Percentiles rank a stretch among this genome's conserved stretches.
phyloP scores from a whole-genome alignment of 1,140 invertebrate genomes.

The Tigriopus japonicus region DNA sequence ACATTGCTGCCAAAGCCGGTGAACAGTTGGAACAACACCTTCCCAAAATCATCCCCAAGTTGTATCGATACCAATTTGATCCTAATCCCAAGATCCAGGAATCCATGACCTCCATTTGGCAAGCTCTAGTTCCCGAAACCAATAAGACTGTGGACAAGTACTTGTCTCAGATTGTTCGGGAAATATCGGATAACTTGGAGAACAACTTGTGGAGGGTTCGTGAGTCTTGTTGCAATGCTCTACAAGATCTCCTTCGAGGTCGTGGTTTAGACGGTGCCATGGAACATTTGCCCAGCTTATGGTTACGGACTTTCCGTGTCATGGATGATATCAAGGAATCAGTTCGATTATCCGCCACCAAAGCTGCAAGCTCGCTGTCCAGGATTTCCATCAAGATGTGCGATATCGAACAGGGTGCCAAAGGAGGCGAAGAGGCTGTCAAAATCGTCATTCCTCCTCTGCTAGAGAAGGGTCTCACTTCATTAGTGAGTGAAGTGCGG shows the following conservation, averaged over 20 bases:
- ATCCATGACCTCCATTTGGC: constrained; percentile 81
- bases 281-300: constrained; percentile 44
- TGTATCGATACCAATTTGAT: constrained; percentile 68
- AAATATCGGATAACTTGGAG: constrained; percentile 20
- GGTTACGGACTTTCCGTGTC: constrained; percentile 63
- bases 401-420: constrained; percentile 3
- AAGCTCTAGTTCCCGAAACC: constrained; percentile 63
- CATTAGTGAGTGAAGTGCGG: constrained; percentile 7
- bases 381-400: constrained; percentile 37
- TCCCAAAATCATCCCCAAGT: constrained; percentile 61
- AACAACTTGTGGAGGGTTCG: constrained; percentile 66
- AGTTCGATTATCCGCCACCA: constrained; percentile 55
- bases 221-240: constrained; percentile 68
- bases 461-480: constrained; percentile 7
- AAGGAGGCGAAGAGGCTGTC: neutral
- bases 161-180: constrained; percentile 11
- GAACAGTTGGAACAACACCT: constrained; percentile 59
- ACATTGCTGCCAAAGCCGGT: constrained; percentile 55
- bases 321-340: constrained; percentile 86
- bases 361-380: constrained; percentile 51
- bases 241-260: constrained; percentile 54
- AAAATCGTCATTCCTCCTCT: constrained; percentile 9
- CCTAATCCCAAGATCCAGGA: constrained; percentile 72
- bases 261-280: constrained; percentile 28
- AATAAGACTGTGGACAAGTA: constrained; percentile 43